Base-by-base conservation (phyloP, 2,797 vertebrate species). In the Halcyon chelicuti region DNA sequence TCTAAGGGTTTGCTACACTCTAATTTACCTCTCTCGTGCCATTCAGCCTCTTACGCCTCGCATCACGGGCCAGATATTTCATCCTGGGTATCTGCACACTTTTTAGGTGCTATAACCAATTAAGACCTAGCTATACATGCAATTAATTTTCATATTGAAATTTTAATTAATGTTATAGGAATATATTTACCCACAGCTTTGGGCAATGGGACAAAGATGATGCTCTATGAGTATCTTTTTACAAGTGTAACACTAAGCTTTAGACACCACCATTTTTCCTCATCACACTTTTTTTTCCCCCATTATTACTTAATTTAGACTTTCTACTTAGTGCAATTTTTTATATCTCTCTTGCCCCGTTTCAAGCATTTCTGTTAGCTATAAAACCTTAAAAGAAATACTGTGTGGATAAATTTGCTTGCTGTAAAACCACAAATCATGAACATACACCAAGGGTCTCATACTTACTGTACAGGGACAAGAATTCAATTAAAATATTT, bases 401-500 rank as follows among this genome's bases (percentile, higher is more conserved):
- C 35, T 31, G 17, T n/a, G 17, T 74, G 71, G 88, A 77, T 93
- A 88, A 96, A 87, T 96, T 95, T 95, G 26, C 71, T 90, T 58
- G 14, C 76, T 70, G 57, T 77, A 89, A 76, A 68, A 58, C 28
- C 44, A 82, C 57, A 92, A 91, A 93, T 95, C 75, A 89, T 6
- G 33, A 73, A 44, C n/a, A 49, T 84, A 94, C 75, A 94, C 55
- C 63, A 90, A 71, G 47, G 79, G 86, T 96, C 96, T 94, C 86
- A 31, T 57, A 54, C 20, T 51, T 76, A 51, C 23, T 40, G 25
- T 6, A 87, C 35, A 49, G 47, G 37, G 84, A 94, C 46, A 72
- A 85, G 73, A 80, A 90, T 90, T 92, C 82, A 80, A 65, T 95
- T 85, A 88, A 91, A 88, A n/a, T 72, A 40, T 92, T 95, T 94